phyloP scores from a whole-genome alignment of 2,113 vertebrate genomes.

The Aspidoscelis tigris region DNA sequence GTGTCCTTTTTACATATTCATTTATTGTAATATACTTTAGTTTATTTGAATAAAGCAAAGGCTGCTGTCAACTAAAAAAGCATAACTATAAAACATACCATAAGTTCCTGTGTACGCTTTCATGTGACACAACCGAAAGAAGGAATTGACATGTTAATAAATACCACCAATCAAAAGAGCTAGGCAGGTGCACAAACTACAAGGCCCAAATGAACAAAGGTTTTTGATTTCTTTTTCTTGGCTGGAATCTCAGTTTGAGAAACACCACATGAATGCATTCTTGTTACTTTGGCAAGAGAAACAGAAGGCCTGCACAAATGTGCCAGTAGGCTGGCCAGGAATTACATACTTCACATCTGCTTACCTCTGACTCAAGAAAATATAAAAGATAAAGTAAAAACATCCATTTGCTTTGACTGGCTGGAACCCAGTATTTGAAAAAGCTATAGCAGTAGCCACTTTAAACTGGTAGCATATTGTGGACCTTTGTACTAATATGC shows the following conservation, averaged over 20 bases:
- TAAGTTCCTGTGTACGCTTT: background rate
- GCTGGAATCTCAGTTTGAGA: conserved; percentile 33
- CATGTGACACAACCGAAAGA: background rate
- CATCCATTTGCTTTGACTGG: background rate
- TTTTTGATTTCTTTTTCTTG: background rate
- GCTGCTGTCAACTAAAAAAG: background rate
- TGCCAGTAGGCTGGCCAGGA: background rate
- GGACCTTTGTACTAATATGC: background rate
- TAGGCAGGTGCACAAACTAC: conserved; percentile 29
- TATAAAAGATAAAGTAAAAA: background rate
- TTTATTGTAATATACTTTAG: background rate
- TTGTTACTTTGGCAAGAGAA: conserved; percentile 13
- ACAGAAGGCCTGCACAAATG: conserved; percentile 20
- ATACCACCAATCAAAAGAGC: conserved; percentile 23
- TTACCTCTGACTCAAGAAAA: conserved; percentile 6
- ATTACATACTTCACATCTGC: conserved; percentile 24
- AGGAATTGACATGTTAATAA: conserved; percentile 32
- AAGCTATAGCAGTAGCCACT: background rate
- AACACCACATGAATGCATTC: conserved; percentile 14
- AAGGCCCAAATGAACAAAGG: background rate
- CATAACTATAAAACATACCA: background rate
- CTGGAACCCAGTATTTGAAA: background rate
- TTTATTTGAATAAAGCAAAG: no score
- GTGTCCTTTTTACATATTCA: background rate
- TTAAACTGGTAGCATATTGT: background rate